Evolutionary conservation across 2,113 vertebrate species (phyloP).

Genomic region (Festucalex cinctus): DNA sequence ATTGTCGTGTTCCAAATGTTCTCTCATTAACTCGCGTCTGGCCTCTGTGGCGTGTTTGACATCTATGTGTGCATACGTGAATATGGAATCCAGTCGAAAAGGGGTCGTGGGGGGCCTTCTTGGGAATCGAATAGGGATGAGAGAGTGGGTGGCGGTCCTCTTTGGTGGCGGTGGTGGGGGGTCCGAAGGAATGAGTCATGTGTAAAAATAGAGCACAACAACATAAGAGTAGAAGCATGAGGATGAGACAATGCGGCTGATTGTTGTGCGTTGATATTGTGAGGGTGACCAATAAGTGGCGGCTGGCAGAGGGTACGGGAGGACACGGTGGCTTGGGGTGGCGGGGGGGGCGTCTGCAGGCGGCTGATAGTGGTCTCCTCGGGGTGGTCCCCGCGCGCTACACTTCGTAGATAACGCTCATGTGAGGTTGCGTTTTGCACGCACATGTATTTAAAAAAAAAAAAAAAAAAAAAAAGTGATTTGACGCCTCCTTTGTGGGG

Average conservation of each 20-base stretch:
- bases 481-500: neutral
- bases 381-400: constrained; percentile 74
- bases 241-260: constrained; percentile 73
- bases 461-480: constrained; percentile 1
- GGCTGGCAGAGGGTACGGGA: constrained; percentile 36
- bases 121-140: neutral
- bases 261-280: constrained; percentile 5
- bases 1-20: neutral
- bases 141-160: constrained; percentile 21
- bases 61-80: neutral
- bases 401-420: constrained; percentile 75
- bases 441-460: neutral
- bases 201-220: constrained; percentile 75
- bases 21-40: neutral
- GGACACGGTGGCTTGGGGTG: constrained; percentile 42
- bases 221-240: neutral
- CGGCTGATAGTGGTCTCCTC: constrained; percentile 71
- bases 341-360: constrained; percentile 58
- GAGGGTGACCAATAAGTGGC: neutral
- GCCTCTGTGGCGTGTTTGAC: neutral
- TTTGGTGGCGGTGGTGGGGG: constrained; percentile 77
- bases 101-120: neutral
- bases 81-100: neutral
- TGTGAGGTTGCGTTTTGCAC: constrained; percentile 61
- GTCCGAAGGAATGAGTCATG: constrained; percentile 89